phyloP scores from a whole-genome alignment of 2,888 invertebrate species.

The Ennomos erosarius region DNA sequence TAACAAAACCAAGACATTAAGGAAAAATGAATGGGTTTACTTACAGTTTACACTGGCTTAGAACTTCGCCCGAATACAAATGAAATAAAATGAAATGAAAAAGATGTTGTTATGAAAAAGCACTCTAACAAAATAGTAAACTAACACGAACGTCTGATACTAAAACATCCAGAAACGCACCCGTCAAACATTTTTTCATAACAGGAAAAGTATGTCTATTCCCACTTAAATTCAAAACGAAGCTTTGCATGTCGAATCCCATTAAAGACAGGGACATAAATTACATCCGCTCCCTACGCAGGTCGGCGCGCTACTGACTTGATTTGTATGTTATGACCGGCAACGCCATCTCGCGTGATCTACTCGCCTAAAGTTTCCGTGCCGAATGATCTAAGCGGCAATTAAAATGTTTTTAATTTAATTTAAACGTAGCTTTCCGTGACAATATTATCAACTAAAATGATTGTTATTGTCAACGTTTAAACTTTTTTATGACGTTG shows the following conservation, averaged over 20 bases:
- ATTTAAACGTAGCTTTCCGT: slow-evolving; percentile 25
- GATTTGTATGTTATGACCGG: slow-evolving; percentile 25
- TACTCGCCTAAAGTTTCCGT: slow-evolving; percentile 19
- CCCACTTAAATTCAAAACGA: slow-evolving; percentile 21
- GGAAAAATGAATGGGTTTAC: no score
- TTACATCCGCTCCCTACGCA: slow-evolving; percentile 19
- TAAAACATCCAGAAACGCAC: neutral
- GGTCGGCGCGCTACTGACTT: slow-evolving; percentile 22
- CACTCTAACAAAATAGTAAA: no score
- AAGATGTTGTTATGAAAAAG: no score
- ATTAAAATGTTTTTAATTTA: slow-evolving; percentile 20
- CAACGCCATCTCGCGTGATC: slow-evolving; percentile 32
- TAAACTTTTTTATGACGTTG: slow-evolving; percentile 2
- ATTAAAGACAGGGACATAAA: slow-evolving; percentile 20
- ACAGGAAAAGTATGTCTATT: slow-evolving; percentile 16
- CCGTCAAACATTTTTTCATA: slow-evolving; percentile 17
- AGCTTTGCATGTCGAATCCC: slow-evolving; percentile 18
- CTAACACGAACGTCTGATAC: no score
- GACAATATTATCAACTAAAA: slow-evolving; percentile 26
- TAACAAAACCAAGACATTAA: no score
- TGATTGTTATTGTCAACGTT: slow-evolving; percentile 11
- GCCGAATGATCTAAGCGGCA: slow-evolving; percentile 23
- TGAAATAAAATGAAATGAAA: no score
- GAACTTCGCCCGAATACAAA: no score
- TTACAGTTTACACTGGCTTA: no score